These are phyloP conservation scores for Lithophane leautieri DNA, from an alignment of 2,888 invertebrate genomes.

Conservation along the genomic window DNA sequence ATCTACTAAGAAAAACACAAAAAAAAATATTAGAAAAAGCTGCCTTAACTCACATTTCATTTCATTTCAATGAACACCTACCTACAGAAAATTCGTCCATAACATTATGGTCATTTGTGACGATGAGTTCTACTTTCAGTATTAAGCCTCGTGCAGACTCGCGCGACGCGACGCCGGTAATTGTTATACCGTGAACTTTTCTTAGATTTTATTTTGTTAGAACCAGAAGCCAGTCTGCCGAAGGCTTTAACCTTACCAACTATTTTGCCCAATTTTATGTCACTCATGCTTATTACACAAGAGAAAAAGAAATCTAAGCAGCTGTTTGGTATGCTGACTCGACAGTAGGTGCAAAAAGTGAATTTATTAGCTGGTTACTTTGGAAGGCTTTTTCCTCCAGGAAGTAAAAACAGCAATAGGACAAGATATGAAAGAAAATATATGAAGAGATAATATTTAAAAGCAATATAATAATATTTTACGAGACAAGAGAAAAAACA, in stretches of 20 bases:
- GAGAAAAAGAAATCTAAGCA: not conserved
- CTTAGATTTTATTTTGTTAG: no score
- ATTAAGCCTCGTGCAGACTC: not conserved
- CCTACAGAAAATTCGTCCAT: not conserved
- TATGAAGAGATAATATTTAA: constrained; percentile 53
- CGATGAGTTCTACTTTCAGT: not conserved
- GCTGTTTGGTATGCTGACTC: not conserved
- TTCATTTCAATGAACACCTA: not conserved
- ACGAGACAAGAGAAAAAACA: constrained; percentile 68
- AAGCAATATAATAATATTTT: constrained; percentile 62
- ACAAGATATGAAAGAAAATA: constrained; percentile 24
- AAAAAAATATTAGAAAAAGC: not conserved
- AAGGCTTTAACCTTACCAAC: not conserved
- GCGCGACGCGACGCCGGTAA: no score
- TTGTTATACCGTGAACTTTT: no score
- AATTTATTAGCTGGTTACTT: not conserved
- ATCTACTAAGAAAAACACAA: not conserved
- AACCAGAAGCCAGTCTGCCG: no score
- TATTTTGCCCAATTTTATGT: not conserved
- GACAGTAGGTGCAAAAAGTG: not conserved
- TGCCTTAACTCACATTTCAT: no score
- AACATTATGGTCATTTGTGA: not conserved
- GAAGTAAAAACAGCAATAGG: constrained; percentile 11
- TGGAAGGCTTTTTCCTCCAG: not conserved
- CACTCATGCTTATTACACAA: not conserved